Base-by-base conservation (phyloP, 2,888 invertebrate species). In the Cynaeus angustus region DNA sequence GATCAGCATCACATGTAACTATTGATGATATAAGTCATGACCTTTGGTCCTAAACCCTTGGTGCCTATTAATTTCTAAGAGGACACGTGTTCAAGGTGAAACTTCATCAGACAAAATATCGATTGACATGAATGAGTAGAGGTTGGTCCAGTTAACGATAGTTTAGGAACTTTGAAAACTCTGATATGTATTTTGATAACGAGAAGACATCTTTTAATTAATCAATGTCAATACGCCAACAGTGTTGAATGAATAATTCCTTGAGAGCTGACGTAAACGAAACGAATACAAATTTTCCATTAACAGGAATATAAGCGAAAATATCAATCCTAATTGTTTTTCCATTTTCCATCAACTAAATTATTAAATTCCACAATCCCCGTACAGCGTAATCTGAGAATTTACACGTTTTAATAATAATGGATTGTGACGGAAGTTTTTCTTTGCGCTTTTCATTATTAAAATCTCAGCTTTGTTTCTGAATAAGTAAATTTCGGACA, bases 401-500 rank as follows among this genome's bases (percentile, higher is more conserved):
- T 62, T 62, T 62, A 62, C 62, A 62, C 62, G 50, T 48, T 62
- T 61, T 45, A 48, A 50, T 62, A 48, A 50, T 62, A 62, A 62
- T 62, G 62, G 62, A 62, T 62, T 62, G 48, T 38, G 62, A 38
- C 50, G n/a, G 48, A 21, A 33, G 48, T 48, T 48, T 62, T 62
- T 38, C 37, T 37, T 7, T n/a, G 37, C 50, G 61, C 33, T 46
- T 59, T 45, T 46, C 46, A 46, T 61, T 50, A 59, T 50, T 62
- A 50, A 50, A 62, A 16, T 10, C 33, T 10, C 37, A 30, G 58
- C 48, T 50, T 50, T 62, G 38, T 62, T 50, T 50, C 38, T 16
- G 50, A 38, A 62, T 45, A 59, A 59, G 7, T 50, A 62, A 37
- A 62, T 50, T 62, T 48, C 8, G 16, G 37, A 48, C 16, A 41